phyloP scores from a whole-genome alignment of 2,113 vertebrate genomes.

The Patagioenas fasciata region DNA sequence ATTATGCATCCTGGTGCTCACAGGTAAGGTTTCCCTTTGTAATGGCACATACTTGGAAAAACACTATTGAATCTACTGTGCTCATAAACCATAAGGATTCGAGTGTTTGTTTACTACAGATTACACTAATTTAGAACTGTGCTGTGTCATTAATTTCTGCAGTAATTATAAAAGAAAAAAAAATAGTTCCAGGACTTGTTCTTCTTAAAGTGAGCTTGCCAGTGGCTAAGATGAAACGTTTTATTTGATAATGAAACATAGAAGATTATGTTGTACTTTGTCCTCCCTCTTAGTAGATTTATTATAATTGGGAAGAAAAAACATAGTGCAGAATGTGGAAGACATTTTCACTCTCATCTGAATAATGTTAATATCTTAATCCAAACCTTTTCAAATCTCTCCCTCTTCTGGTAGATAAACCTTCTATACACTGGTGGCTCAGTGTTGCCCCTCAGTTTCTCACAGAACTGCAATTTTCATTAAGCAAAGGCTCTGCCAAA shows the following conservation, averaged over 20 bases:
- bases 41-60: background rate
- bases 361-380: background rate
- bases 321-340: background rate
- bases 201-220: background rate
- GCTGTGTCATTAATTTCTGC: background rate
- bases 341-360: background rate
- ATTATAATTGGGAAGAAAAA: background rate
- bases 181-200: background rate
- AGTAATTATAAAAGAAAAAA: background rate
- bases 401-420: background rate
- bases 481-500: background rate
- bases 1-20: background rate
- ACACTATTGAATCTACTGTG: background rate
- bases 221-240: background rate
- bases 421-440: background rate
- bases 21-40: background rate
- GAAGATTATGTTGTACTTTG: background rate
- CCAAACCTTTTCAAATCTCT: background rate
- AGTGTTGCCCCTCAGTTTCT: background rate
- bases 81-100: background rate
- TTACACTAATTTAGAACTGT: background rate
- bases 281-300: background rate
- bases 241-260: background rate
- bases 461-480: background rate
- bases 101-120: background rate